A percentile compares a stretch with the other conserved stretches of the same genome.
These are phyloP conservation scores for Oithona nana DNA, from an alignment of 2,888 invertebrate species.

Conservation along the genomic window DNA sequence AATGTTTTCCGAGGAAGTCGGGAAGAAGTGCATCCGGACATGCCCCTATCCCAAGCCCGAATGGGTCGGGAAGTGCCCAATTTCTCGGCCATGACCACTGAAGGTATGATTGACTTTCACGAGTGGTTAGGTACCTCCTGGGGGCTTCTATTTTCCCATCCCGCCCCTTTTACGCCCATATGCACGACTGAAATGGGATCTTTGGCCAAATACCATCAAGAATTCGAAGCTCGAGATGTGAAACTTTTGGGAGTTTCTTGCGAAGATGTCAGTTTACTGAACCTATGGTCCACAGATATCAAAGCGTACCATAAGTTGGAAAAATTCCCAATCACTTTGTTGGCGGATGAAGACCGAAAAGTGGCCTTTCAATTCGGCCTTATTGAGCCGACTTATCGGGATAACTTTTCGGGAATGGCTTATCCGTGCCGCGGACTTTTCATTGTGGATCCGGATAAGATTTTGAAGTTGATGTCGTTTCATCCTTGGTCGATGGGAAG, in stretches of 20 bases:
- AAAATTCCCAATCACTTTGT: neutral
- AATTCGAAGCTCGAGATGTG: neutral
- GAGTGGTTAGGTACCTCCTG: neutral
- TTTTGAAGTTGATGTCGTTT: neutral
- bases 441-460: neutral
- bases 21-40: neutral
- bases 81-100: neutral
- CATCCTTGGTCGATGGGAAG: constrained; percentile 5
- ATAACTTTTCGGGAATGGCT: neutral
- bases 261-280: neutral
- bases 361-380: neutral
- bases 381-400: constrained; percentile 1
- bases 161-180: constrained; percentile 1
- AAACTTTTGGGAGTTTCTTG: neutral
- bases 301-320: neutral
- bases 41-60: neutral
- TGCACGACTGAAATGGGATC: neutral
- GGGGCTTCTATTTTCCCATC: neutral
- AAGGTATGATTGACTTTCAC: neutral
- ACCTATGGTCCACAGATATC: neutral
- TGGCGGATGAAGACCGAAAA: neutral
- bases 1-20: too few species aligned
- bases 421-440: neutral
- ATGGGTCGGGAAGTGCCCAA: neutral
- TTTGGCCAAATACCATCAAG: neutral